Evolutionary conservation across 2,113 vertebrate genomes (phyloP), one percentile per base, ranked within the genome.

Genomic region (Rutilus rutilus): DNA sequence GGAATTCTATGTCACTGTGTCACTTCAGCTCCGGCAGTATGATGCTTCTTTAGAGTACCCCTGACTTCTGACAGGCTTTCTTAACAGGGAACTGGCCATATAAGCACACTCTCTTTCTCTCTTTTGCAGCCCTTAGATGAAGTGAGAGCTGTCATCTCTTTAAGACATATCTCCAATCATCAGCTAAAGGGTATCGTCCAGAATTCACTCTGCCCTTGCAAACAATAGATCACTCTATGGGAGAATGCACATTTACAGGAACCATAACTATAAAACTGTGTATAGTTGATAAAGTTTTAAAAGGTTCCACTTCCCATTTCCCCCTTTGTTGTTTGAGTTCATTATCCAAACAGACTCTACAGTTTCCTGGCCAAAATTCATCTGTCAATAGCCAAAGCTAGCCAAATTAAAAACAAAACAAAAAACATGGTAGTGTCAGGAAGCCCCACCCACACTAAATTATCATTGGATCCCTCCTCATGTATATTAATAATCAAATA

Each of bases 61-160:
- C 77, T 90, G 88, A 90, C 85, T 82, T 90, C 89, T 93, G 94
- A 92, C 93, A 93, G 91, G 88, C 90, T 59, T 88, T 87, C 91
- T 92, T 90, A 93, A 91, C 89, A 90, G 89, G 90, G 87, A 86
- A 86, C 83, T 80, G 86, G 92, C 45, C 52, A 52, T 30, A 15
- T n/a, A 15, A 78, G 30, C 54, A 47, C 62, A 3, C 76, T 57
- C 62, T 52, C 42, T 42, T 64, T 75, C 59, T 77, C 67, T 54
- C 52, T 84, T 25, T 39, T 39, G 8, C 89, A 89, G 86, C 54
- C 89, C 87, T 91, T 89, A 87, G 84, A 90, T 79, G 86, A 90
- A 90, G 91, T 89, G 85, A 89, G 87, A 90, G 76, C 83, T 91
- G 91, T 93, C 92, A 90, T 92, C 92, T 92, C 89, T 91, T 87